Evolutionary conservation across 1,140 invertebrate genomes (phyloP), one percentile per base, ranked within the genome.

Genomic region (Diachasma alloeum): DNA sequence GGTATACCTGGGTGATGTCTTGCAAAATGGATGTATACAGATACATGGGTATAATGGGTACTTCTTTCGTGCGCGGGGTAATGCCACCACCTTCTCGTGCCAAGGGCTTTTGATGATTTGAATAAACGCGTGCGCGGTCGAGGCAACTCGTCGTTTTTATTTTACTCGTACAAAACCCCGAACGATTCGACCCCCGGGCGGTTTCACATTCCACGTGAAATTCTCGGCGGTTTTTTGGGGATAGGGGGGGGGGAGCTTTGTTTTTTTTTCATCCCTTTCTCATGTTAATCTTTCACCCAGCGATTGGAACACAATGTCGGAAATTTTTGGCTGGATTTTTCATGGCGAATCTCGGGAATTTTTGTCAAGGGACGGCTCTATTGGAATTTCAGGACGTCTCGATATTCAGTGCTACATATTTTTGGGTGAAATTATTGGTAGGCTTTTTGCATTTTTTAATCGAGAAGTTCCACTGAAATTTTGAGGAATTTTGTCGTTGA

Each of bases 111-210:
- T 69, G 59, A 59, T 71, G 31, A 76, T 76, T 76, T 76, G 67
- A 76, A 76, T 76, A 76, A 76, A 76, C 74, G 74, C 74, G 74
- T 76, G 74, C 74, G 66, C 67, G 31, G 42, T 31, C 17, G 67
- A 68, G 66, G 31, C 59, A 31, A 48, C 66, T 26, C 67, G 17
- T 44, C 67, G 46, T 44, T n/a, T 68, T 67, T 70, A 17, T 76
- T 42, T 67, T 24, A 19, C 46, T 26, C 68, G n/a, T 68, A 71
- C 66, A 53, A 75, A 56, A 56, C 9, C 74, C 42, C 68, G 17
- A 22, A 74, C 22, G 74, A 63, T 63, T 63, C 13, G 59, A 24
- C 59, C 74, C 68, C 37, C 36, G 19, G 74, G 67, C 74, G 19
- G 10, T 24, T 59, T 70, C 36, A 42, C 67, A 76, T 76, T 76